Percentiles rank a stretch among this genome's conserved stretches.
These are phyloP conservation scores for Nanorana parkeri DNA, from an alignment of 2,113 vertebrate species.

Conservation along the genomic window DNA sequence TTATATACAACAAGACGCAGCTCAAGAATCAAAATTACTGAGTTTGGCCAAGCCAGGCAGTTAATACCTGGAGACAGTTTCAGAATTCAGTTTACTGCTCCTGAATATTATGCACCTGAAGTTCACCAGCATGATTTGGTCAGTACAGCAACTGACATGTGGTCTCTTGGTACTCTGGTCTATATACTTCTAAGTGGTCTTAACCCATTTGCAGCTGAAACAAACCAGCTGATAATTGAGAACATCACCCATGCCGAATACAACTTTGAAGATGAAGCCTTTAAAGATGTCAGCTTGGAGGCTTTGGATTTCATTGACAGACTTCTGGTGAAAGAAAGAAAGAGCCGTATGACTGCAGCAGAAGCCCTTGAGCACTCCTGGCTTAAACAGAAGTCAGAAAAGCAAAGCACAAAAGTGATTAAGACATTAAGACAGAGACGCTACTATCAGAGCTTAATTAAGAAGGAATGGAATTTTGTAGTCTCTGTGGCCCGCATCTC, in stretches of 20 bases:
- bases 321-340: conserved; percentile 92
- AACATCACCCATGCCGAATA: conserved; percentile 95
- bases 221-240: conserved; percentile 95
- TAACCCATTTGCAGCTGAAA: conserved; percentile 96
- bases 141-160: conserved; percentile 95
- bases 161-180: conserved; percentile 90
- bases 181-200: conserved; percentile 93
- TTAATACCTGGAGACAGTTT: conserved; percentile 93
- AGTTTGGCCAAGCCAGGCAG: conserved; percentile 91
- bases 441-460: conserved; percentile 91
- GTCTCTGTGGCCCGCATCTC: conserved; percentile 93
- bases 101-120: conserved; percentile 94
- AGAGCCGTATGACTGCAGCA: conserved; percentile 92
- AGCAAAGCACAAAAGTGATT: conserved; percentile 85
- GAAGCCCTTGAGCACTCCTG: conserved; percentile 90
- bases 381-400: conserved; percentile 85
- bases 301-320: conserved; percentile 95
- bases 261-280: conserved; percentile 93
- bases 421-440: conserved; percentile 88
- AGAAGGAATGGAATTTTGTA: conserved; percentile 92
- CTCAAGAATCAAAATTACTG: conserved; percentile 90
- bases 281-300: conserved; percentile 87
- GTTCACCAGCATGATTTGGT: conserved; percentile 95
- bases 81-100: conserved; percentile 89
- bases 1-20: conserved; percentile 91